Evolutionary conservation across 2,888 invertebrate species (phyloP), one percentile per base, ranked within the genome.

Genomic region (Stictocephala bisonia): DNA sequence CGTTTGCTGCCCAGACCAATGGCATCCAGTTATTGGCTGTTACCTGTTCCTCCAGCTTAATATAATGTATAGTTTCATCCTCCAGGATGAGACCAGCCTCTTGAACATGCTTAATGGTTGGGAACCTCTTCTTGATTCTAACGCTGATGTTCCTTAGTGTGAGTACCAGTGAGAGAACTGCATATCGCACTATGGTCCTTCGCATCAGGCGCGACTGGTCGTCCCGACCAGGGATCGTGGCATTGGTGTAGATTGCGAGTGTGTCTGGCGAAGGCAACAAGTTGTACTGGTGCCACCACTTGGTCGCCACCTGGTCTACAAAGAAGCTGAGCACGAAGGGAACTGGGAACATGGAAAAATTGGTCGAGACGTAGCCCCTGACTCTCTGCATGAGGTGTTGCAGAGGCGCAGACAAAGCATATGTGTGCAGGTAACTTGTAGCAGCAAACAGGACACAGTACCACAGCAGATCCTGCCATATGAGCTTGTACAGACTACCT

Each of bases 281-380:
- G 35, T 60, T 31, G 13, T 60, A 60, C 22, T 60, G 60, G 13
- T 60, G 40, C 60, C 60, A 60, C 60, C 60, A 60, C 18, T 60
- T 60, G 13, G 22, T 35, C 22, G 60, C 60, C 9, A 60, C 60
- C 22, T 60, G 27, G 29, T 60, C 60, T 3, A 60, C 60, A 35
- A 40, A 60, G 40, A 60, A 60, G 9, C 29, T 29, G 22, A 60
- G 31, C 3, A 60, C 60, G 22, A 60, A 60, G 31, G 60, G 60
- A 31, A 60, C 60, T 35, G 60, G 60, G 35, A 60, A 60, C 60
- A 22, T 35, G 29, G 27, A 35, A 18, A 60, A 22, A 40, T 60
- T 60, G 20, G 27, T 35, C 3, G 60, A 2, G 11, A 60, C n/a
- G 35, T 60, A 60, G 13, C 27, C 29, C 15, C 40, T 60, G 13